Percentiles rank a stretch among this genome's conserved stretches.
Conservation (phyloP, 2,113 vertebrate genomes). For the Pterocles burchelli region DNA sequence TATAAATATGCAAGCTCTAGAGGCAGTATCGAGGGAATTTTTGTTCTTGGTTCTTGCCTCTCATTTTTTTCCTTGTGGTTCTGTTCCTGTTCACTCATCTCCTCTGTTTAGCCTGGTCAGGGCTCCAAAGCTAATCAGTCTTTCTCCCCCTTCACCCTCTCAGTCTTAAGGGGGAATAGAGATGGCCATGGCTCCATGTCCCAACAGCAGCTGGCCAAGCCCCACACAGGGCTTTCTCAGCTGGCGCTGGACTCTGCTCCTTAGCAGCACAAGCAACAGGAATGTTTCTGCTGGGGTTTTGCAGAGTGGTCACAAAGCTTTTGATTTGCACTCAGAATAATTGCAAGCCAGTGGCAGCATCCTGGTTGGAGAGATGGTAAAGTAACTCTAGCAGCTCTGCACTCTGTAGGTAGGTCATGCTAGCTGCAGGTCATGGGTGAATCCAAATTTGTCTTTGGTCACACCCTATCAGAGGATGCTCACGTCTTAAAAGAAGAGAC, state of each 20-base stretch:
- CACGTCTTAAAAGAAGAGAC: not conserved
- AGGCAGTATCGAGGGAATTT: not conserved
- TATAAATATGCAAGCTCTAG: not conserved
- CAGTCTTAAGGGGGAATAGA: no score
- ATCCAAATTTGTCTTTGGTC: not conserved
- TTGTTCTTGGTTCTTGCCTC: not conserved
- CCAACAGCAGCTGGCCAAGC: not conserved
- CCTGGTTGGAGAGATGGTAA: not conserved
- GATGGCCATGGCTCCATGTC: not conserved
- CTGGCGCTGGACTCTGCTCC: not conserved
- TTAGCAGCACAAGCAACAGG: not conserved
- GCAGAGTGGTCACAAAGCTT: not conserved
- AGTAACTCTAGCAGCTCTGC: not conserved
- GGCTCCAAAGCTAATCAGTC: not conserved
- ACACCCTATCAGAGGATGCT: not conserved
- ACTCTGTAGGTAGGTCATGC: not conserved
- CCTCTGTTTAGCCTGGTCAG: not conserved
- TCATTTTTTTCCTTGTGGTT: not conserved
- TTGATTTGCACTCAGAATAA: not conserved
- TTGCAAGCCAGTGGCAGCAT: not conserved
- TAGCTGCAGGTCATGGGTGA: not conserved
- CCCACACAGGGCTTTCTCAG: fast-evolving
- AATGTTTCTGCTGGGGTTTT: not conserved
- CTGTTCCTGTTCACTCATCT: not conserved
- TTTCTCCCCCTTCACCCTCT: fast-evolving